Evolutionary conservation across 2,113 vertebrate species (phyloP), one percentile per base, ranked within the genome.

Genomic region (Zosterops pallidus): DNA sequence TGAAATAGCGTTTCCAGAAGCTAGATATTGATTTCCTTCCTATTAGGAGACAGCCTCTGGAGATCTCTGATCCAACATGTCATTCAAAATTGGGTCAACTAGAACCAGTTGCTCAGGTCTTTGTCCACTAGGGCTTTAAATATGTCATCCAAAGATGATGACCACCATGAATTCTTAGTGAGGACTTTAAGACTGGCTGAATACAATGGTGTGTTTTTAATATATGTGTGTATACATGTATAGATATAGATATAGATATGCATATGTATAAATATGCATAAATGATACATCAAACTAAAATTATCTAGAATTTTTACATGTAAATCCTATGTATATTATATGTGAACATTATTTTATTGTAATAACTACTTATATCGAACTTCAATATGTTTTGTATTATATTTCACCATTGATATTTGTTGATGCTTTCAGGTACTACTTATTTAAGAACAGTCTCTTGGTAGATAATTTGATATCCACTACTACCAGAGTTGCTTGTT

Each of bases 221-320:
- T 50, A 4, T 7, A 7, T 46, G 2, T 42, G 2, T 49, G 5
- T 29, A 8, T n/a, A 15, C 25, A 5, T 56, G 12, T 5, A 29
- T 55, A 18, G 22, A n/a, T 5, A 25, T 22, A 1, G 28, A 17
- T 47, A 23, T 6, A 24, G 5, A 47, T 37, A n/a, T 33, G 23
- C 18, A n/a, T 52, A 12, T 13, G 3, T 52, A 1, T 37, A 11
- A 24, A 4, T 17, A 65, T 35, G 22, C n/a, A 52, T 46, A 31
- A 53, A 62, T 53, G 70, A 23, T 46, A 37, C 12, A 6, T 35
- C 12, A 49, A 68, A 33, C 3, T 2, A 68, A 57, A 84, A 63
- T 41, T n/a, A 42, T 46, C 17, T 12, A 31, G 15, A 60, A 42
- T 67, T 93, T 69, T 62, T 25, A 24, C 2, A 9, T 55, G 7